Evolutionary conservation across 2,888 invertebrate species (phyloP).

Genomic region (Lordiphosa andalusiaca): DNA sequence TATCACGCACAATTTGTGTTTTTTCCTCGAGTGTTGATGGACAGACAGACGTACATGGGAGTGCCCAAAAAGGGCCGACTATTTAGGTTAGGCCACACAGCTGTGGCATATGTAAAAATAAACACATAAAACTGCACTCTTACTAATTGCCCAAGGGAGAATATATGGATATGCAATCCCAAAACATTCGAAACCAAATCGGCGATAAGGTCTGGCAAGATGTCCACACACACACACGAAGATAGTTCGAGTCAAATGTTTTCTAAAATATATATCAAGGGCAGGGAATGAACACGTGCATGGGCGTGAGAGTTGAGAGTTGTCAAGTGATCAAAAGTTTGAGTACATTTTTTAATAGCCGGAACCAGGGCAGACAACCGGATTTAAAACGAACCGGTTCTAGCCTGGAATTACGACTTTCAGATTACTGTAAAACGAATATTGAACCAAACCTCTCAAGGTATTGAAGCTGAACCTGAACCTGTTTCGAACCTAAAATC

Average conservation of each 20-base stretch:
- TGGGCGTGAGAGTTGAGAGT: neutral
- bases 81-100: constrained; percentile 71
- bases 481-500: no score
- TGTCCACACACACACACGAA: constrained; percentile 16
- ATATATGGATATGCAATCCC: constrained; percentile 28
- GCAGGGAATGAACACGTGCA: constrained; percentile 10
- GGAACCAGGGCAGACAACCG: no score
- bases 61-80: constrained; percentile 34
- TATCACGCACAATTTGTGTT: constrained; percentile 76
- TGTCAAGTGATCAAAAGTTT: neutral
- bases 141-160: constrained; percentile 66
- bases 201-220: constrained; percentile 47
- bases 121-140: constrained; percentile 75
- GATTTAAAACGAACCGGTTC: no score
- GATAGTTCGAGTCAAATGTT: constrained; percentile 39
- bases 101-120: constrained; percentile 64
- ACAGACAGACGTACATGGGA: constrained; percentile 30
- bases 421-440: no score
- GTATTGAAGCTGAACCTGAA: no score
- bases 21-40: constrained; percentile 23
- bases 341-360: neutral
- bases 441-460: no score
- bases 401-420: no score
- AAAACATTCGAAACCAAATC: constrained; percentile 47
- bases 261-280: constrained; percentile 1